Evolutionary conservation across 2,888 invertebrate genomes (phyloP), one percentile per base, ranked within the genome.

Genomic region (Pyrocoelia pectoralis): DNA sequence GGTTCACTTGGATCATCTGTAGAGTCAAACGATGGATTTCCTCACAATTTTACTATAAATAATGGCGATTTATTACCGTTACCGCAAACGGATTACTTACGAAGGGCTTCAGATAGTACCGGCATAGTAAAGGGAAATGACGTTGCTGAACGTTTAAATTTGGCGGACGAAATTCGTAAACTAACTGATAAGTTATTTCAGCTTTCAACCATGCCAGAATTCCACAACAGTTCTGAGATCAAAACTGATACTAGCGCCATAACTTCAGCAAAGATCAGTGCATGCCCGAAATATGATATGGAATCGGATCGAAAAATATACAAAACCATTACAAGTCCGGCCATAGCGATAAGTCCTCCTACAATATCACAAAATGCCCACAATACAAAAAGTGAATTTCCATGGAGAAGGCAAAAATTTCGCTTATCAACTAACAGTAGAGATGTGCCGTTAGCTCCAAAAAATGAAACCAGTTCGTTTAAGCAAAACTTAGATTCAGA

Each of bases 101-200:
- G 93, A 59, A 84, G 93, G 72, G 91, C 93, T 1, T 93, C 93
- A 0, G 93, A 94, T 74, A 91, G 92, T 72, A 88, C 88, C 5
- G 89, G 87, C 73, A 83, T 91, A 70, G 78, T 90, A 54, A 87
- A 85, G 74, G 73, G 74, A 69, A 83, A 86, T 14, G 89, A 88
- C 67, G 86, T 88, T 3, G 80, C 85, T 0, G 89, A 89, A 58
- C 83, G 88, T 61, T 86, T 90, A 62, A 90, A 89, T 73, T 82
- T 93, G 61, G 93, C 93, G 0, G 93, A 93, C 73, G 93, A 94
- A 81, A 94, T 94, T 68, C 88, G 91, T 70, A 92, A 92, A 79
- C 80, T 94, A 0, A 93, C 93, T 0, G 93, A 93, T 75, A 92
- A 92, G 75, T 81, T 93, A 24, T 87, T 87, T 60, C 87, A 89